A percentile compares a stretch with the other conserved stretches of the same genome.
Conservation (phyloP, 2,888 invertebrate species). For the Nipponacmea schrenckii region DNA sequence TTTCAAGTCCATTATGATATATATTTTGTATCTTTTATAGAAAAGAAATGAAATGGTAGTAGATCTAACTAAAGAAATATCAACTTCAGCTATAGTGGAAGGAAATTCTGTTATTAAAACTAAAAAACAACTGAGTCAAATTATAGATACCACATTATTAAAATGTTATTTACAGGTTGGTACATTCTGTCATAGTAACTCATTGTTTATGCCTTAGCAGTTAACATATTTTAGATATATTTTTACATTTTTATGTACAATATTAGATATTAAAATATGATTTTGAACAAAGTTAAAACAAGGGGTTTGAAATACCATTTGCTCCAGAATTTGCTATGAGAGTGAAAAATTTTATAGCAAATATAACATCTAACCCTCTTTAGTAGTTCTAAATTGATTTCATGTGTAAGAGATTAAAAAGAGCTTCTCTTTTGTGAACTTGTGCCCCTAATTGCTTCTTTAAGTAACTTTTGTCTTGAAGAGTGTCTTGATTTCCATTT, state of each 20-base stretch:
- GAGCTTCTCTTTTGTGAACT: no score
- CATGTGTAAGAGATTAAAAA: no score
- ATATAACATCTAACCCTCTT: no score
- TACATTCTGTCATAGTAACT: slow-evolving; percentile 6
- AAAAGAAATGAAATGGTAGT: slow-evolving; percentile 64
- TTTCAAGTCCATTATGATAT: not conserved
- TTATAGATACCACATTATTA: slow-evolving; percentile 95
- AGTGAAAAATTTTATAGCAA: no score
- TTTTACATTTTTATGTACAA: not conserved
- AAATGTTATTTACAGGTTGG: slow-evolving; percentile 94
- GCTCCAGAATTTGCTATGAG: no score
- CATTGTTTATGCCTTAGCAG: not conserved
- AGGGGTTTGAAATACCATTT: no score
- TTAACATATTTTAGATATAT: not conserved
- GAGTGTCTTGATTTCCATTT: no score
- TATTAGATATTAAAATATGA: not conserved
- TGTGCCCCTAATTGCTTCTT: no score
- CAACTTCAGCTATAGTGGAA: slow-evolving; percentile 65
- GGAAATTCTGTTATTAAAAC: slow-evolving; percentile 70
- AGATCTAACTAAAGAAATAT: slow-evolving; percentile 53
- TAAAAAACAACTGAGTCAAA: slow-evolving; percentile 80
- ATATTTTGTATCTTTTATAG: slow-evolving; percentile 46
- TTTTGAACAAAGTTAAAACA: not conserved
- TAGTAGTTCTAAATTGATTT: no score
- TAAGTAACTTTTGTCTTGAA: no score